phyloP scores from a whole-genome alignment of 2,797 vertebrate species.

The Enteromius unitaeniatus region DNA sequence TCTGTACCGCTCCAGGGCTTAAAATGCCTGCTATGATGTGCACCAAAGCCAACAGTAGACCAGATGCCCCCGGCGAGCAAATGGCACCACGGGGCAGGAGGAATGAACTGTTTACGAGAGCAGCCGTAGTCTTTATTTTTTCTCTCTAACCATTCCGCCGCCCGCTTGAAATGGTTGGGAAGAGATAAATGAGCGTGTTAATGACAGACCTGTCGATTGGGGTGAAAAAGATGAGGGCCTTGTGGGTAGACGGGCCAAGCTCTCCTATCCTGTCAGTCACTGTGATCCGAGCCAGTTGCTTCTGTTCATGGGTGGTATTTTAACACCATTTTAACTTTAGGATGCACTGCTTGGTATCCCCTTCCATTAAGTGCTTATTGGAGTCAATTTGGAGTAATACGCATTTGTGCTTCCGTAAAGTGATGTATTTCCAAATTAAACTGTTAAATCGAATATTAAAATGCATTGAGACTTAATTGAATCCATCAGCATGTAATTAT shows the following conservation, averaged over 20 bases:
- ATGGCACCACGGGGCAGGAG: conserved; percentile 13
- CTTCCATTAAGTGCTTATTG: not conserved
- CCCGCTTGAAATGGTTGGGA: conserved; percentile 40
- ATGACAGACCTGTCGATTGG: conserved; percentile 46
- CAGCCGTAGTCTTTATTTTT: conserved; percentile 32
- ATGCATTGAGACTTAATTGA: not conserved
- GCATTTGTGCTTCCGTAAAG: not conserved
- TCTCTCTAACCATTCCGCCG: conserved; percentile 29
- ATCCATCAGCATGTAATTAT: not conserved
- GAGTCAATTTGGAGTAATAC: not conserved
- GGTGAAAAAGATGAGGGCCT: conserved; percentile 27
- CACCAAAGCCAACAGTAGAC: conserved; percentile 27
- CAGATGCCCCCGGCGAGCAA: conserved; percentile 27
- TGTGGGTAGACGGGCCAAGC: not conserved
- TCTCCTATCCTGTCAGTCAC: conserved; percentile 34
- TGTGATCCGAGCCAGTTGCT: conserved; percentile 24
- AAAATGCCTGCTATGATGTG: conserved; percentile 72
- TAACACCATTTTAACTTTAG: conserved; percentile 20
- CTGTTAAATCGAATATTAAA: not conserved
- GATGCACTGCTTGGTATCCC: not conserved
- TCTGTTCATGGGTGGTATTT: conserved; percentile 17
- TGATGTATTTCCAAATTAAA: not conserved
- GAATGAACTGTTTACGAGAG: conserved; percentile 40
- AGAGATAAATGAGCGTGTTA: conserved; percentile 41
- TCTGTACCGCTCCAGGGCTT: conserved; percentile 69